Conservation (phyloP, 2,797 vertebrate genomes). For the Parambassis ranga region DNA sequence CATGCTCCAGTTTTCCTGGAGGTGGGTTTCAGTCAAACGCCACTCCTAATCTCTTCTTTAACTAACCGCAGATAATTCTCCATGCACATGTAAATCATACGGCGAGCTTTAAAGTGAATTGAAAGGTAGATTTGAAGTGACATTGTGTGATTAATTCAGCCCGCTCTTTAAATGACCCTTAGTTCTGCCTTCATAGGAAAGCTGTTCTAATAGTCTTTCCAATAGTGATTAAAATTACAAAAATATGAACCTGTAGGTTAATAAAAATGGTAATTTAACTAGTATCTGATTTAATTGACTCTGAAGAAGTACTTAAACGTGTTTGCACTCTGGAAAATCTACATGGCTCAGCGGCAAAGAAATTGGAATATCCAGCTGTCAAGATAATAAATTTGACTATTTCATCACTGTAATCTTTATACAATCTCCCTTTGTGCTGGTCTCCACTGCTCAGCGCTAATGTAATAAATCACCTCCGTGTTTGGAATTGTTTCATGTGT, state of each 20-base stretch:
- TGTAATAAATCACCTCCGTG: slow-evolving; percentile 70
- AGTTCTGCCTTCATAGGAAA: slow-evolving; percentile 69
- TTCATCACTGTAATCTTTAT: slow-evolving; percentile 79
- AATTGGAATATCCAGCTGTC: slow-evolving; percentile 81
- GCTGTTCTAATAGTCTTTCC: slow-evolving; percentile 74
- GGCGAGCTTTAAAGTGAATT: slow-evolving; percentile 65
- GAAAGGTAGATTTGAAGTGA: slow-evolving; percentile 78
- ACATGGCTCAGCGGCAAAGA: slow-evolving; percentile 74
- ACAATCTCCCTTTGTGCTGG: slow-evolving; percentile 73
- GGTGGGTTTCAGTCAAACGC: slow-evolving; percentile 33
- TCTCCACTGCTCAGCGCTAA: slow-evolving; percentile 57
- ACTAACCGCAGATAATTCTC: slow-evolving; percentile 69
- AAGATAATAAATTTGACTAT: slow-evolving; percentile 80
- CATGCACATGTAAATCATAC: slow-evolving; percentile 71
- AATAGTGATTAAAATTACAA: slow-evolving; percentile 76
- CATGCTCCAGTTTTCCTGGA: slow-evolving; percentile 45
- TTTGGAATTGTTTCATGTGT: slow-evolving; percentile 66
- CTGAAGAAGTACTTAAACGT: slow-evolving; percentile 78
- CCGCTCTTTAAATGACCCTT: slow-evolving; percentile 70
- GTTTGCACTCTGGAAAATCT: slow-evolving; percentile 76
- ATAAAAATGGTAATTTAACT: slow-evolving; percentile 81
- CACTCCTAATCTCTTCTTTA: slow-evolving; percentile 65
- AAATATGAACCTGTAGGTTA: slow-evolving; percentile 78
- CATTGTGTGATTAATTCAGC: slow-evolving; percentile 72
- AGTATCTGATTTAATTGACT: slow-evolving; percentile 80